Evolutionary conservation across 2,113 vertebrate genomes (phyloP), one percentile per base, ranked within the genome.

Genomic region (Brachyhypopomus gauderio): DNA sequence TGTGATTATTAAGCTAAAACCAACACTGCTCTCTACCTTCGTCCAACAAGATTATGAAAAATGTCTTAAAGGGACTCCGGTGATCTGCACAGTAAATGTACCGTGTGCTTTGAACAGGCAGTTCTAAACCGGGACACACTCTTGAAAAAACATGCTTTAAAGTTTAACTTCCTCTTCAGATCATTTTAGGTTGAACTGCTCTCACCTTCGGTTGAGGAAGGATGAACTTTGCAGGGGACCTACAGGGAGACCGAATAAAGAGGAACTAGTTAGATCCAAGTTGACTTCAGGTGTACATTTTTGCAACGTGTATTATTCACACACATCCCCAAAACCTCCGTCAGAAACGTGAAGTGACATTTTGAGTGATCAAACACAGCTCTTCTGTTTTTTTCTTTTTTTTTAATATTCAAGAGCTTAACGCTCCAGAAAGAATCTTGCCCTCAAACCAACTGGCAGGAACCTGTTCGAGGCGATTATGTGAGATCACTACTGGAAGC

Each of bases 141-240:
- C 3, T 30, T 8, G 52, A 69, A 20, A 38, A 19, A 20, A n/a
- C 34, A 69, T 8, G 5, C 38, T 8, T 25, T n/a, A 71, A 36
- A 70, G 4, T 0, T 27, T 64, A 34, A 66, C 25, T 66, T 34
- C 11, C 3, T 20, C 16, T 59, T 7, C 1, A 34, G n/a, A 55
- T 69, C 9, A 79, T 4, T 1, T n/a, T 27, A 1, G 45, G 71
- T 83, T 16, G 84, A 81, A 62, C 84, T 41, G 60, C 83, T 92
- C 95, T 91, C 92, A 98, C 97, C 94, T 95, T 91, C 78, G 91
- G 82, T 11, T 90, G 85, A 72, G 92, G 92, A 89, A 93, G 88
- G 84, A 87, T 92, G 89, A 92, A 90, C 90, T 97, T 96, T 66
- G 85, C 90, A 41, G 96, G 95, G 82, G 96, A 96, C 89, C 97